These are phyloP conservation scores for Syngnathus rostellatus DNA, from an alignment of 2,797 vertebrate species.

Conservation along the genomic window DNA sequence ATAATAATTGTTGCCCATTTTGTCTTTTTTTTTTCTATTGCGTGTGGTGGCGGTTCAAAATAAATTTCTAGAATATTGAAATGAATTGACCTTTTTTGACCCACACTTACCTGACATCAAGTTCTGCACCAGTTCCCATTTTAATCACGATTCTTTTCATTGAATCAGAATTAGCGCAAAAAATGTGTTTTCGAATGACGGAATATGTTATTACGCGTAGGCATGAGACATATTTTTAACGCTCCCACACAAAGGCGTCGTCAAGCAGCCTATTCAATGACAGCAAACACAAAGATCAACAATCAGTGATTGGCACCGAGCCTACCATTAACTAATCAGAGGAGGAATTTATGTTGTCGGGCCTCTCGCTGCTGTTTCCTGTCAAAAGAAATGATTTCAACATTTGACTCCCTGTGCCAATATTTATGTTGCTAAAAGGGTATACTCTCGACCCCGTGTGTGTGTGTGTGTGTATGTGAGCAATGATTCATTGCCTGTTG, in stretches of 20 bases:
- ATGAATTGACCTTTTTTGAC: background rate
- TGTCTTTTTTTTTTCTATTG: background rate
- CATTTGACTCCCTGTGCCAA: background rate
- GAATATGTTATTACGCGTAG: slow-evolving; percentile 14
- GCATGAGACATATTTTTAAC: slow-evolving; percentile 17
- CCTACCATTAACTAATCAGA: slow-evolving; percentile 26
- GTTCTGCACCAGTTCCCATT: background rate
- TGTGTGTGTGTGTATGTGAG: background rate
- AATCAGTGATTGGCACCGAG: slow-evolving; percentile 24
- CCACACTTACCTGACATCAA: background rate
- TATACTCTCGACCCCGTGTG: too few species aligned
- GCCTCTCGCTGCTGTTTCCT: slow-evolving; percentile 10
- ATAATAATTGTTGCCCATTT: background rate
- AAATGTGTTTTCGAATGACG: background rate
- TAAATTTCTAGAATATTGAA: background rate
- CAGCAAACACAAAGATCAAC: slow-evolving; percentile 28
- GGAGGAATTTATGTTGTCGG: slow-evolving; percentile 28
- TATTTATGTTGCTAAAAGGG: slow-evolving; percentile 1
- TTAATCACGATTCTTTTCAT: background rate
- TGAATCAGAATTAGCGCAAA: slow-evolving; percentile 9
- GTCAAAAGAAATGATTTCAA: slow-evolving; percentile 11
- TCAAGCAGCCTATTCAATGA: slow-evolving; percentile 24
- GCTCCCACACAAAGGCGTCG: slow-evolving; percentile 29
- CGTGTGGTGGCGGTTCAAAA: background rate
- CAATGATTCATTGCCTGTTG: slow-evolving; percentile 11